Base-by-base conservation (phyloP, 2,888 invertebrate species). In the Agapetus fuscipes region DNA sequence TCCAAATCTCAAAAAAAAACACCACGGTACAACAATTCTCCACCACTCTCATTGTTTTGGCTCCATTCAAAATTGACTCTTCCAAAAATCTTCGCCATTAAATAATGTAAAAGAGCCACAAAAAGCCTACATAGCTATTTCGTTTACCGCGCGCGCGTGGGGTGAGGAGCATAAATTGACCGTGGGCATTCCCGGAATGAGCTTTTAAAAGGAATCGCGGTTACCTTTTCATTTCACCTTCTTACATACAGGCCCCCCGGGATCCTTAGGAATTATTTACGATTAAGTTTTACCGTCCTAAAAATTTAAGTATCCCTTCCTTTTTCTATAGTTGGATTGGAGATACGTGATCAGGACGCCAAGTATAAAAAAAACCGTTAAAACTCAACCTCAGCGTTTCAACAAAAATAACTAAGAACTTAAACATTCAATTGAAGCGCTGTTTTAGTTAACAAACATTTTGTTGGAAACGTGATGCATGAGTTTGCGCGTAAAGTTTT, bases 261-360 rank as follows among this genome's bases (percentile, higher is more conserved):
- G 4, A 10, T 14, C 30, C 13, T 17, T 4, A 30, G 28, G 43
- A 46, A 46, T 46, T 43, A 46, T 46, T 46, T 46, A 46, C 43
- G 42, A 46, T 43, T 46, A 37, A 43, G 39, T 46, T 46, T 42
- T 37, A 37, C 40, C 43, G 36, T 46, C 37, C 26, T 46, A 42
- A 46, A 46, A 46, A 41, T 46, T 45, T 43, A 40, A 39, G 43
- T 37, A 35, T 27, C 27, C 33, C 12, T 27, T 34, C 27, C 28
- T 6, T 9, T 20, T 29, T 24, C 34, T 20, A 39, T 39, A 39
- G 33, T 39, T 39, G 39, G 37, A 44, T 44, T 32, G 41, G 42
- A 17, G 30, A 32, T 31, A 46, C 46, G 46, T 46, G 46, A 42
- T 37, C 40, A 6, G 46, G 14, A 17, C 32, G 17, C 26, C 27